Evolutionary conservation across 2,888 invertebrate genomes (phyloP), one percentile per base, ranked within the genome.

Genomic region (Rutpela maculata): DNA sequence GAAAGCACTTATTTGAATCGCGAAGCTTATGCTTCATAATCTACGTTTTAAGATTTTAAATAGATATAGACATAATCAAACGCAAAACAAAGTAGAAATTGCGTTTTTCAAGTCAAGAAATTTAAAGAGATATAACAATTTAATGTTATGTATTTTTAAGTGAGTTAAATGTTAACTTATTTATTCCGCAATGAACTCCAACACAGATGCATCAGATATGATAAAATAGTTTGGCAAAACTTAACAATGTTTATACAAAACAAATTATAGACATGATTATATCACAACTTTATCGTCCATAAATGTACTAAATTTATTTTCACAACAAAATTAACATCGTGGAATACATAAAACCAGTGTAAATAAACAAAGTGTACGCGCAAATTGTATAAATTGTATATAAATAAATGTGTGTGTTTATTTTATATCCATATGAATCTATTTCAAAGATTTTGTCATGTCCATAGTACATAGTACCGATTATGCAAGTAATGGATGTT

Each of bases 181-280:
- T 15, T 43, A 43, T 12, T 43, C 7, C 12, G 43, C 15, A 43
- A 43, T 15, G 12, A 43, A 43, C 11, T 43, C 7, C 15, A 15
- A 43, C 11, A 15, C 43, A 35, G 43, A 43, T 43, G 43, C 43
- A 43, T 43, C 12, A 9, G 12, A 15, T 43, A 43, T 4, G 31
- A 35, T 35, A 35, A 43, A 43, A 12, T 15, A 43, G 43, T 43
- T 15, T 50, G 50, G n/a, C 7, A n/a, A 17, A n/a, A n/a, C 6
- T 50, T 50, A 50, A 50, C 50, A 50, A n/a, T 50, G 7, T 50
- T 50, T 50, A n/a, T 50, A 50, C 50, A 50, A 50, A 50, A 50
- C n/a, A 50, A 1, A 43, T 43, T 43, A 43, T 43, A 43, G 43
- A 15, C 11, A 43, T 43, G 43, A 43, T 43, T 43, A 43, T 43